These are phyloP conservation scores for Amphiura filiformis DNA, from an alignment of 35 echinoderm and acorn worm genomes.

Conservation along the genomic window DNA sequence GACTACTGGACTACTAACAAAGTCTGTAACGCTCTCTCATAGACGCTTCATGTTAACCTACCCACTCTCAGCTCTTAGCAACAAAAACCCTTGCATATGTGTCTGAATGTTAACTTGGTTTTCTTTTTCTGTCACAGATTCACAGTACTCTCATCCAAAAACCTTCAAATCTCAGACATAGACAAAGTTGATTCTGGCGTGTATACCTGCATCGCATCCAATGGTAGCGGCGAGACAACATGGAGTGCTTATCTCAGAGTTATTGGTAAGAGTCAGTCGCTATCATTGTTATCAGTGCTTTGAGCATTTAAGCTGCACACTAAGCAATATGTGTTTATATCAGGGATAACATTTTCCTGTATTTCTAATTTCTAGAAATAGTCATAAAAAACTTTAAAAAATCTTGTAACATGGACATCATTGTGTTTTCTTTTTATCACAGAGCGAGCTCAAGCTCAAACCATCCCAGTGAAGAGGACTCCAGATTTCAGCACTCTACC, in stretches of 20 bases:
- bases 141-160: not conserved
- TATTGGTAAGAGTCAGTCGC: conserved; percentile 87
- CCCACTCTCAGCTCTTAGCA: too few species aligned
- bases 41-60: too few species aligned
- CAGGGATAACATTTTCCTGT: not conserved
- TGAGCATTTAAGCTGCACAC: not conserved
- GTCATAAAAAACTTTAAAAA: too few species aligned
- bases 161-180: conserved; percentile 53
- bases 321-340: not conserved
- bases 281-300: too few species aligned
- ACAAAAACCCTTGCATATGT: too few species aligned
- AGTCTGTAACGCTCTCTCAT: too few species aligned
- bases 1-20: too few species aligned
- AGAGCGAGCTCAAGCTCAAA: not conserved
- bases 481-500: conserved; percentile 43
- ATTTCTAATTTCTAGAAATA: not conserved
- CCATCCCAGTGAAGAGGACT: not conserved
- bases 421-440: not conserved
- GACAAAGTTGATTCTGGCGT: conserved; percentile 42
- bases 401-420: too few species aligned
- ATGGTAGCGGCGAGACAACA: conserved; percentile 47
- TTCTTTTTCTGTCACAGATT: too few species aligned
- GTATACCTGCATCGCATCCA: conserved; percentile 67
- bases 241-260: conserved; percentile 62
- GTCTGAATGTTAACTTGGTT: too few species aligned